Base-by-base conservation (phyloP, 2,888 invertebrate species). In the Clistopyga incitator region DNA sequence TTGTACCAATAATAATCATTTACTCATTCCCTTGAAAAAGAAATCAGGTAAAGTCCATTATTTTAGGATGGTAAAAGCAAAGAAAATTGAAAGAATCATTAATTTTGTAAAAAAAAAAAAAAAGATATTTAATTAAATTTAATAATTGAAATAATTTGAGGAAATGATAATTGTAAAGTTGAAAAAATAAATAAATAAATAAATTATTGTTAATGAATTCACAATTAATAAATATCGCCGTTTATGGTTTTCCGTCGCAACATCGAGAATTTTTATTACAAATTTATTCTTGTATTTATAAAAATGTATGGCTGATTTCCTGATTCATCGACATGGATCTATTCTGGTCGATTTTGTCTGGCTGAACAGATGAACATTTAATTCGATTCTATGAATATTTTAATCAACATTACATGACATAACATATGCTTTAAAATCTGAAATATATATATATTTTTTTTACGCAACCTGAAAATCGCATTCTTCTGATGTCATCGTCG, bases 371-470 rank as follows among this genome's bases (percentile, higher is more conserved):
- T 18, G 4, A 18, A 3, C 4, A 50, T 50, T 50, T n/a, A 1
- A n/a, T 18, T 50, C 50, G 50, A 50, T 50, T 50, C 18, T 50
- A n/a, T 50, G 6, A 2, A 50, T 50, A 50, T 50, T 50, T 50
- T 18, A 6, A 59, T 59, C n/a, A 10, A 29, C 11, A 15, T 25
- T 4, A 59, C 59, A n/a, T n/a, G 59, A 34, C 59, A 13, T 29
- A 25, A 59, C 59, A 29, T 23, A 59, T 10, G 6, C 11, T 8
- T 6, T 18, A 68, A 47, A 29, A 42, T 56, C 23, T 20, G 8
- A 56, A 54, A 56, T 56, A 15, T 23, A n/a, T n/a, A n/a, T n/a
- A n/a, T n/a, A n/a, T n/a, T n/a, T n/a, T 56, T 42, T 56, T 56
- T 42, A 71, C 56, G 56, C 15, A 71, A 71, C 38, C 20, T 3